Evolutionary conservation across 2,113 vertebrate genomes (phyloP), one percentile per base, ranked within the genome.

Genomic region (Malurus elegans): DNA sequence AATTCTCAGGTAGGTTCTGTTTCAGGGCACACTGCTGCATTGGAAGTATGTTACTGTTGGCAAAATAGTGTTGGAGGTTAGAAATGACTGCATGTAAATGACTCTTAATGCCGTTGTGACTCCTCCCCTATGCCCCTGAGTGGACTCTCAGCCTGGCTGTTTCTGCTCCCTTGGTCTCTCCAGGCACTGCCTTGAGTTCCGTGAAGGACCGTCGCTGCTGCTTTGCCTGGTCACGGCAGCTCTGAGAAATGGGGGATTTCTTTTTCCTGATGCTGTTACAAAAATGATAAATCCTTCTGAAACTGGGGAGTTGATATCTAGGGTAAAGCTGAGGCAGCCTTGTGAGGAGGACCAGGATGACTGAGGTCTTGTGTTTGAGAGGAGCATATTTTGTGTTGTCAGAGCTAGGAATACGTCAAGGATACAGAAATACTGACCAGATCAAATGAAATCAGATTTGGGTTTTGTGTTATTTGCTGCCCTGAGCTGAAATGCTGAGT

Each of bases 321-420:
- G 36, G 79, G 34, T 51, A 42, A 7, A 90, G 81, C 69, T 25
- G 3, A 34, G 67, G 56, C 32, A 54, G 36, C 48, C 42, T 58
- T 1, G 0, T n/a, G 36, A 44, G 58, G 47, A 50, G 11, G 12
- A 2, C 44, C 25, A 8, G 67, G 42, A 28, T 12, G 40, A 48
- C 9, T 6, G 9, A 51, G 48, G 44, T 32, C 20, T 34, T 60
- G 72, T n/a, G 4, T 72, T 56, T 32, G 64, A 17, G 29, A 66
- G 73, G 4, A 13, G 9, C 0, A 3, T 9, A 13, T 5, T 62
- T 12, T 28, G 2, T 8, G 25, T 42, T 31, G 7, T 28, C 23
- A 1, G 18, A 47, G 51, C 36, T 31, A 70, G 60, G 56, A 11
- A 36, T 36, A 4, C 6, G 1, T 29, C 0, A 0, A 28, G 44